These are phyloP conservation scores for Noctua janthe DNA, from an alignment of 2,888 invertebrate genomes.

Conservation along the genomic window DNA sequence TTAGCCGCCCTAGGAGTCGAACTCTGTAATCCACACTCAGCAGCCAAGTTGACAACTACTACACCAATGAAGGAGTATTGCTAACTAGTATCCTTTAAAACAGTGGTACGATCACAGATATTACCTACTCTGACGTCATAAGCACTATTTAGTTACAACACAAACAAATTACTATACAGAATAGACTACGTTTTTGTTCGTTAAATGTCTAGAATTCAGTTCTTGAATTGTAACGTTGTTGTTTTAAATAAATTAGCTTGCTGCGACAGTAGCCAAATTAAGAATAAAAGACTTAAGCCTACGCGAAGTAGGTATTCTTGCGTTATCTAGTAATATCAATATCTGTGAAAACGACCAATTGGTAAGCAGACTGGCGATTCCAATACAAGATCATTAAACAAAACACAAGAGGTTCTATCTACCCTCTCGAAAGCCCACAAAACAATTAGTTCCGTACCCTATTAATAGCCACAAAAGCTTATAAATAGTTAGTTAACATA, in stretches of 20 bases:
- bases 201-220: too few species aligned
- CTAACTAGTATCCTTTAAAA: neutral
- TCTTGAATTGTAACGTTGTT: too few species aligned
- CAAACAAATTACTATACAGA: neutral
- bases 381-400: conserved; percentile 17
- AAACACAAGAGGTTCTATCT: conserved; percentile 9
- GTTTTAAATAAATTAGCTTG: too few species aligned
- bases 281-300: too few species aligned
- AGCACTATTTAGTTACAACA: neutral
- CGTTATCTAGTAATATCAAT: too few species aligned
- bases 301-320: too few species aligned
- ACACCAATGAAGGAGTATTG: neutral
- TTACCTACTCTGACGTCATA: neutral
- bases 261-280: too few species aligned
- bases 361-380: neutral
- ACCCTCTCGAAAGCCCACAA: neutral
- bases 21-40: neutral
- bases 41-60: neutral
- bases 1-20: neutral
- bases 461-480: conserved; percentile 39
- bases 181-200: neutral
- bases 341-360: neutral
- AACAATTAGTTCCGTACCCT: conserved; percentile 35
- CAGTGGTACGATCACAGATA: neutral
- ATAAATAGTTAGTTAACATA: conserved; percentile 35